phyloP scores from a whole-genome alignment of 2,113 vertebrate genomes.

The Etia nguti region DNA sequence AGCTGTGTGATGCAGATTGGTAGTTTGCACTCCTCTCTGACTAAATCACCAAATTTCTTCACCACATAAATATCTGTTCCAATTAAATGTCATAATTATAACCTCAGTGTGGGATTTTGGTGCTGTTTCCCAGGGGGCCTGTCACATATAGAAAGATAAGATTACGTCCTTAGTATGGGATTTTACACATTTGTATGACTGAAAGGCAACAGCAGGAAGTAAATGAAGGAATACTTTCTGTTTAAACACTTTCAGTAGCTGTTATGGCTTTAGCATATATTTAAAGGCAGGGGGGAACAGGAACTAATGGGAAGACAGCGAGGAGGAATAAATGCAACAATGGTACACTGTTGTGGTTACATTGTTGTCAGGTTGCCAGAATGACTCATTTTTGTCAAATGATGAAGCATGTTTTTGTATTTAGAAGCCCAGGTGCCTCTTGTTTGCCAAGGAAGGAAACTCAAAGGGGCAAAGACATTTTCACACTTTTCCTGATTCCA shows the following conservation, averaged over 20 bases:
- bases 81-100: conserved; percentile 14
- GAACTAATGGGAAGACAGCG: neutral
- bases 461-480: conserved; percentile 4
- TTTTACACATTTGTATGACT: neutral
- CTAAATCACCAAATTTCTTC: neutral
- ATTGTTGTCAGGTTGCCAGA: neutral
- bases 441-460: conserved; percentile 53
- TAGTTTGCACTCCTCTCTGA: neutral
- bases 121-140: neutral
- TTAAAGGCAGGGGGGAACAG: neutral
- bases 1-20: neutral
- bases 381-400: neutral
- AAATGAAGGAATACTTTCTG: neutral
- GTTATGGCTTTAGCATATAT: neutral
- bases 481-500: conserved; percentile 36
- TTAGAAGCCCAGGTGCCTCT: conserved; percentile 18
- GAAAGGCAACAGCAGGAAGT: neutral
- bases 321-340: neutral
- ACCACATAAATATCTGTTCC: conserved; percentile 4
- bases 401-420: conserved; percentile 18
- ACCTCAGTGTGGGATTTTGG: neutral
- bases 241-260: neutral
- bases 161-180: neutral
- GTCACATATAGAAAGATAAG: neutral
- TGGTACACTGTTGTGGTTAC: neutral